These are phyloP conservation scores for Apantesis nais DNA, from an alignment of 2,888 invertebrate genomes.

Conservation along the genomic window DNA sequence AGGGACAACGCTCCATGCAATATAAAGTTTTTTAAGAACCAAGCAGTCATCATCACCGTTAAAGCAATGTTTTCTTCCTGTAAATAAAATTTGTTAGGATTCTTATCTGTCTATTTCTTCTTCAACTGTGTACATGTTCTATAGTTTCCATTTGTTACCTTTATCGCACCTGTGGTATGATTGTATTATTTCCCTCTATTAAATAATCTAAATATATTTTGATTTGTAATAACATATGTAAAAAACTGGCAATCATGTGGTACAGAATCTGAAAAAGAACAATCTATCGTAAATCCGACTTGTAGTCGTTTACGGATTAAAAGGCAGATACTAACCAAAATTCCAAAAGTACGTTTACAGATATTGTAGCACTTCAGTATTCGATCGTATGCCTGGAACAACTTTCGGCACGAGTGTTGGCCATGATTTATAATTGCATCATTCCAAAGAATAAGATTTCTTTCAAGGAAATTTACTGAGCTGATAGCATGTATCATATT, in stretches of 20 bases:
- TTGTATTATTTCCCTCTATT: background rate
- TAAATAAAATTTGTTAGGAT: background rate
- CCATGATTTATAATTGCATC: too few species aligned
- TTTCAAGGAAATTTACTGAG: too few species aligned
- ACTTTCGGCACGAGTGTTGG: too few species aligned
- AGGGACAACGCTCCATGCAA: background rate
- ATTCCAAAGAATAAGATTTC: too few species aligned
- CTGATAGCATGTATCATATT: too few species aligned
- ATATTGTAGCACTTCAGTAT: too few species aligned
- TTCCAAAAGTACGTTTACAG: too few species aligned
- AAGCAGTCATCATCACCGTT: background rate
- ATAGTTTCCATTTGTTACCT: background rate
- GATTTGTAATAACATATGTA: background rate
- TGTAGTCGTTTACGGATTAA: too few species aligned
- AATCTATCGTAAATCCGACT: background rate
- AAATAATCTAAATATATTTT: background rate
- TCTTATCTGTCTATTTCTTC: background rate
- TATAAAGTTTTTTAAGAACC: background rate
- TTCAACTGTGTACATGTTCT: background rate
- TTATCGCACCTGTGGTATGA: background rate
- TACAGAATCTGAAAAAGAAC: background rate
- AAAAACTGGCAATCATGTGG: background rate
- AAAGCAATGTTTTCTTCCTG: background rate
- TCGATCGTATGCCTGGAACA: too few species aligned
- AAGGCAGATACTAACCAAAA: too few species aligned